Evolutionary conservation across 2,113 vertebrate genomes (phyloP), one percentile per base, ranked within the genome.

Genomic region (Nerophis lumbriciformis): DNA sequence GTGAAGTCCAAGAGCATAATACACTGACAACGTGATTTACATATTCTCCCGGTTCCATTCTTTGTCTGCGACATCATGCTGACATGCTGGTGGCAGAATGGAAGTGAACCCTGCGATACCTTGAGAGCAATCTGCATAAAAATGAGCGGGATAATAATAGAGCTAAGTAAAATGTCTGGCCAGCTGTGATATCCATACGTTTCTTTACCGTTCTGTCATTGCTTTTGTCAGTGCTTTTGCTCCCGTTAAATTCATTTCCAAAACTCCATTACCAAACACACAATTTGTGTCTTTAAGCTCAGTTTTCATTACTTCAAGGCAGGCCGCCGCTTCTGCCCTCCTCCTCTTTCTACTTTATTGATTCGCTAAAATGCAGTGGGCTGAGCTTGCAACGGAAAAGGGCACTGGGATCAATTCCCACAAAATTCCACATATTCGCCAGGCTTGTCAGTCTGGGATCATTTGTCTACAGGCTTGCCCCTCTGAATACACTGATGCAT

Each of bases 91-190:
- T 68, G 72, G 72, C 67, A 74, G 71, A 66, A 69, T 53, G 55
- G 59, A 77, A 75, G 71, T 65, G 59, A 77, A 76, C 73, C 63
- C 70, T 61, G 75, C 73, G 78, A 83, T 72, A 78, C 73, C 83
- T 79, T 16, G 21, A 48, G 75, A 75, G 66, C 63, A 79, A 84
- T 80, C 71, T 76, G 78, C 75, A 84, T 81, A 58, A 59, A 74
- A 83, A 85, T 81, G 74, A 74, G 71, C 16, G 47, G 15, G 71
- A 73, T 83, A 81, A 81, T 67, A 85, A 83, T 72, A 78, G 76
- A 81, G 42, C 0, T 6, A 57, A 3, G 11, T 45, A 11, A 45
- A 45, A 45, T 12, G 82, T 69, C 65, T 67, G 75, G 66, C 8
- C 61, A 75, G 55, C 55, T 48, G 53, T 9, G 69, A 69, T 57